Base-by-base conservation (phyloP, 2,113 vertebrate genomes). In the Progne subis region DNA sequence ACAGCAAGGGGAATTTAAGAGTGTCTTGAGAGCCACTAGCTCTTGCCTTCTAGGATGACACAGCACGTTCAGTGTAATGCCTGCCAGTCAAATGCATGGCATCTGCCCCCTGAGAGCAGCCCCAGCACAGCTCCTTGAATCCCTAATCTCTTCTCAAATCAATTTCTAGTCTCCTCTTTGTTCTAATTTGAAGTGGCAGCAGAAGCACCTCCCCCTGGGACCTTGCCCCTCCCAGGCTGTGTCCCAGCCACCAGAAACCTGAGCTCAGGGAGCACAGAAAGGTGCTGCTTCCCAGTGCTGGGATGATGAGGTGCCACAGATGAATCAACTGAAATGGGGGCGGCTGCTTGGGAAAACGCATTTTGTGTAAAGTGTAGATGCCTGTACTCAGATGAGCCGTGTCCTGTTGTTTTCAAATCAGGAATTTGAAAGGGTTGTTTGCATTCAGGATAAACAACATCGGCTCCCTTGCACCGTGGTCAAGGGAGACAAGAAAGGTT, bases 391-490 rank as follows among this genome's bases (percentile, higher is more conserved):
- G 16, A 19, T 59, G 39, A 88, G 8, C 59, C 8, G 24, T 7
- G 1, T 32, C n/a, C 39, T 2, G 0, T 15, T 86, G 75, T 65
- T 92, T 89, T 82, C 56, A 57, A 50, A 28, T 21, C 32, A 37
- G 20, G 17, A 16, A 52, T 78, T 15, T 59, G 14, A 63, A 78
- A 12, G 23, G 5, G 3, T 25, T 77, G 23, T 23, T 65, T 7
- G 1, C n/a, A 18, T 2, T 0, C 52, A 64, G 29, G 24, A 29
- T 3, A 75, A 28, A 44, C 19, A 57, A 19, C n/a, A 44, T 5
- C 0, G 0, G 18, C 32, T 56, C 72, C 64, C 60, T 41, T 41
- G 15, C 44, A 57, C 8, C 4, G 3, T 1, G 4, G 23, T 3
- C 1, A 25, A 60, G 17, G 15, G 13, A 74, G 14, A 55, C 0